These are phyloP conservation scores for Drosophila colorata DNA, from an alignment of 2,888 invertebrate species.

Conservation along the genomic window DNA sequence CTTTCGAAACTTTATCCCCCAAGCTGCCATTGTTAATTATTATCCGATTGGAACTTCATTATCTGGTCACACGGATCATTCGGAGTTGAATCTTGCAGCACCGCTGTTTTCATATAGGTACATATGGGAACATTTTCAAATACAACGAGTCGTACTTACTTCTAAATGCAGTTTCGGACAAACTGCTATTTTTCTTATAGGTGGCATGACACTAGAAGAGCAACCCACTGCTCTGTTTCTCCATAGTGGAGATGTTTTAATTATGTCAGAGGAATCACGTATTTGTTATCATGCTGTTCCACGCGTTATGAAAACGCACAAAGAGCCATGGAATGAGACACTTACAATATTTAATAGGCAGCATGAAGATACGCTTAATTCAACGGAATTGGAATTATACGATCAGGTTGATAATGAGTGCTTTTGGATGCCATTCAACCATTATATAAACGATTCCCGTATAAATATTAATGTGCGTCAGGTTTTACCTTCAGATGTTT, in stretches of 20 bases:
- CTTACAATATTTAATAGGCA: slow-evolving; percentile 9
- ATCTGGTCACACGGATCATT: slow-evolving; percentile 98
- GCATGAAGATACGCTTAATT: slow-evolving; percentile 2
- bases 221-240: too few relatives aligned
- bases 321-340: slow-evolving; percentile 86
- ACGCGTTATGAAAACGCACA: slow-evolving; percentile 88
- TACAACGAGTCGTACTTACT: neutral
- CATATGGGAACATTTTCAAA: neutral
- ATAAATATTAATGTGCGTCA: slow-evolving; percentile 98
- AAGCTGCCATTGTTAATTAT: slow-evolving; percentile 98
- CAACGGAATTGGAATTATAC: slow-evolving; percentile 53
- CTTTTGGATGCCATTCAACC: slow-evolving; percentile 87
- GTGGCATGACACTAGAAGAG: too few relatives aligned
- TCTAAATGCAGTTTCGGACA: slow-evolving; percentile 93
- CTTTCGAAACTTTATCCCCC: slow-evolving; percentile 88
- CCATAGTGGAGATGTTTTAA: too few relatives aligned
- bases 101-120: too few relatives aligned
- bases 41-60: slow-evolving; percentile 97
- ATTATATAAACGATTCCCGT: slow-evolving; percentile 90
- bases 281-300: slow-evolving; percentile 98
- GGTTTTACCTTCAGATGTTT: slow-evolving; percentile 87
- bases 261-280: slow-evolving; percentile 95
- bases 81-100: slow-evolving; percentile 94
- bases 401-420: slow-evolving; percentile 80
- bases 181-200: slow-evolving; percentile 96